Conservation (phyloP, 2,113 vertebrate genomes). For the Anguilla rostrata region DNA sequence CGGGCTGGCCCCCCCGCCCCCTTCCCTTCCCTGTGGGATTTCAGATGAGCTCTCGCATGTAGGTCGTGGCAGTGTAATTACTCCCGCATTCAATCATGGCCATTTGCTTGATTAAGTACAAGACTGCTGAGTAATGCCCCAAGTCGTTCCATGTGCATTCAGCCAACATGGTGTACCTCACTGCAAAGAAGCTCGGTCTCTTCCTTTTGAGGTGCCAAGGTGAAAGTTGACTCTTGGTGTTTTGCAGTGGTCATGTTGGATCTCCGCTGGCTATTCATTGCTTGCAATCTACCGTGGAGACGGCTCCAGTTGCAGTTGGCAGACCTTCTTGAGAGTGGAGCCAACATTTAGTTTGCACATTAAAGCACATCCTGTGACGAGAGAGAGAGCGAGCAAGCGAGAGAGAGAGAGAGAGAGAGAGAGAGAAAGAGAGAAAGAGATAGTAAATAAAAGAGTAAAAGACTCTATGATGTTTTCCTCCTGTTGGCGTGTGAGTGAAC, state of each 20-base stretch:
- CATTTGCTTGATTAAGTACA: constrained; percentile 40
- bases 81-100: constrained; percentile 35
- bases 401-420: no score
- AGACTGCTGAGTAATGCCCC: constrained; percentile 9
- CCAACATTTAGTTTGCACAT: constrained; percentile 10
- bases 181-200: background rate
- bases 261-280: constrained; percentile 13
- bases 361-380: constrained; percentile 16
- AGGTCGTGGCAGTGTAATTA: constrained; percentile 48
- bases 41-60: constrained; percentile 31
- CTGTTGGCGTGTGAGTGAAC: no score
- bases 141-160: background rate
- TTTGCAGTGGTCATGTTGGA: background rate
- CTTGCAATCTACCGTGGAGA: constrained; percentile 23
- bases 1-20: constrained; percentile 1
- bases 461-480: background rate
- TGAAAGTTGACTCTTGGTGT: constrained; percentile 20
- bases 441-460: no score
- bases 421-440: no score
- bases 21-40: background rate
- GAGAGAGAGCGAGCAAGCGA: background rate
- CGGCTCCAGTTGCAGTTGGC: background rate
- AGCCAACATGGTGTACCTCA: background rate
- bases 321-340: background rate
- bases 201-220: background rate